phyloP scores from a whole-genome alignment of 2,888 invertebrate genomes.

The Napeogenes inachia region DNA sequence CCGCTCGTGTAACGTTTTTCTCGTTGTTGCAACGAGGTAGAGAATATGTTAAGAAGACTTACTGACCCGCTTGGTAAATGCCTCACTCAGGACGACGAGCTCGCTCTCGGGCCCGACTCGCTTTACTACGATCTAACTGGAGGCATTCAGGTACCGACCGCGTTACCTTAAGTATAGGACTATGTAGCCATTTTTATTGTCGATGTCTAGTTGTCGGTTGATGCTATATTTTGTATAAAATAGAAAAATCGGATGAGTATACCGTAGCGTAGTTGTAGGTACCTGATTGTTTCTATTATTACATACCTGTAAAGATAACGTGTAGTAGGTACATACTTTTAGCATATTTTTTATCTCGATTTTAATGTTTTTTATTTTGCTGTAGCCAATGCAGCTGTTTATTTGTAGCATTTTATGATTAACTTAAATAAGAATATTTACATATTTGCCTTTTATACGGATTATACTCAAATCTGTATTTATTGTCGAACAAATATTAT shows the following conservation, averaged over 20 bases:
- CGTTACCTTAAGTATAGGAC: slow-evolving; percentile 27
- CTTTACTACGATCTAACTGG: slow-evolving; percentile 76
- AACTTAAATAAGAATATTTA: background rate
- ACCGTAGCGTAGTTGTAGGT: slow-evolving; percentile 47
- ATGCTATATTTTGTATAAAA: slow-evolving; percentile 10
- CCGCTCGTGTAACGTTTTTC: slow-evolving; percentile 60
- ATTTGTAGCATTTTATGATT: slow-evolving; percentile 22
- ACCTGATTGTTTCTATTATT: slow-evolving; percentile 63
- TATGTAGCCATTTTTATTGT: slow-evolving; percentile 29
- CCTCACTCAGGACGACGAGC: slow-evolving; percentile 76
- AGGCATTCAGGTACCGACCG: slow-evolving; percentile 73
- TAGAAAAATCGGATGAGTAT: slow-evolving; percentile 10
- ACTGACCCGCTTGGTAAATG: slow-evolving; percentile 75
- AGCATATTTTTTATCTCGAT: slow-evolving; percentile 27
- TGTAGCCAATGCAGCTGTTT: slow-evolving; percentile 18
- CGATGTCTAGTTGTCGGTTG: slow-evolving; percentile 26
- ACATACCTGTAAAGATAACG: slow-evolving; percentile 29
- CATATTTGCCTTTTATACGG: too few relatives aligned
- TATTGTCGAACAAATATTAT: too few relatives aligned
- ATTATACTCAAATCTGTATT: too few relatives aligned
- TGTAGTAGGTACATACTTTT: slow-evolving; percentile 20
- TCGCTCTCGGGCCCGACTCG: slow-evolving; percentile 74
- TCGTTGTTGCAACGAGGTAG: slow-evolving; percentile 68
- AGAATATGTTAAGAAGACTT: slow-evolving; percentile 67
- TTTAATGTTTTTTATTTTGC: slow-evolving; percentile 7